Conservation (phyloP, 2,888 invertebrate genomes). For the Temnothorax unifasciatus region DNA sequence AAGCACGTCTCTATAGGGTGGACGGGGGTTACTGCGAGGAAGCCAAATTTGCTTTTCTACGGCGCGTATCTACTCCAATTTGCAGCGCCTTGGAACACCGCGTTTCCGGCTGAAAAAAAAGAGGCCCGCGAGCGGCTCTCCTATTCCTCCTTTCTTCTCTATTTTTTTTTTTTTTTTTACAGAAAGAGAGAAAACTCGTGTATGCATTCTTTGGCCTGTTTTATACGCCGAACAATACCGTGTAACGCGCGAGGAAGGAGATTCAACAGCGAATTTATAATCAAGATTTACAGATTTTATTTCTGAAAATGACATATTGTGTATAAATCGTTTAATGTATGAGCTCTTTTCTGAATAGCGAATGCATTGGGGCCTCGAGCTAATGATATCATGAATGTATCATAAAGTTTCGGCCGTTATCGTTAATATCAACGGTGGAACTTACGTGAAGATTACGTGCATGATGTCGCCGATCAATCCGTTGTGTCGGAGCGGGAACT, state of each 20-base stretch:
- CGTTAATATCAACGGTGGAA: constrained; percentile 27
- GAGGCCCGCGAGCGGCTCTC: constrained; percentile 49
- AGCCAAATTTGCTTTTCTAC: constrained; percentile 77
- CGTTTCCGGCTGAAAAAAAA: constrained; percentile 58
- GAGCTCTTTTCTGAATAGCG: neutral
- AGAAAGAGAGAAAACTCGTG: constrained; percentile 56
- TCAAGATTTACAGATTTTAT: neutral
- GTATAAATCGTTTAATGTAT: neutral
- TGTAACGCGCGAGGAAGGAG: neutral
- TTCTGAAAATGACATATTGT: neutral
- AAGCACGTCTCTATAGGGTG: constrained; percentile 43
- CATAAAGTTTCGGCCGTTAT: neutral
- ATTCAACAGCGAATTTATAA: constrained; percentile 26
- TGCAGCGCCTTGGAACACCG: constrained; percentile 69
- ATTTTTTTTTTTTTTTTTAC: neutral
- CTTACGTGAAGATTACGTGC: constrained; percentile 91
- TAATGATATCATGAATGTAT: neutral
- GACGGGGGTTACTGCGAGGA: constrained; percentile 55
- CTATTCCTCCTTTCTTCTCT: constrained; percentile 15
- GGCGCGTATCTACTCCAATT: constrained; percentile 75
- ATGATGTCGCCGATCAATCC: constrained; percentile 92
- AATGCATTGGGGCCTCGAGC: neutral
- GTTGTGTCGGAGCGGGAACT: constrained; percentile 90
- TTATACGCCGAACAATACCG: constrained; percentile 26
- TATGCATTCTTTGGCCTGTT: constrained; percentile 34